Conservation (phyloP, 30 jellyfish, hydroid and myxozoan genomes). For the Cassiopea xamachana region DNA sequence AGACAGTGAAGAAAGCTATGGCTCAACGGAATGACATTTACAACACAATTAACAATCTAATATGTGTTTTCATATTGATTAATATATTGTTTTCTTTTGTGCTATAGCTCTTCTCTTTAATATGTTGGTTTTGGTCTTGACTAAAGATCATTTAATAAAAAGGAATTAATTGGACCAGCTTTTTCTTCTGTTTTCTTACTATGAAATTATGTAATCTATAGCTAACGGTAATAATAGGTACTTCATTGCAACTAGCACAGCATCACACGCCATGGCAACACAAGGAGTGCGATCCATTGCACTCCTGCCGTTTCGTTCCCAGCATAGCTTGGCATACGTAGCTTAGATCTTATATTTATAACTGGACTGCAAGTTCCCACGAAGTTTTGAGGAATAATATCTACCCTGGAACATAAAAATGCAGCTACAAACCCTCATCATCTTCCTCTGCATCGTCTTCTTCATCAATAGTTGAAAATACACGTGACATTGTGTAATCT, state of each 20-base stretch:
- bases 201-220: neutral
- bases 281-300: too few species aligned
- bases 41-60: neutral
- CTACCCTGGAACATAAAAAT: neutral
- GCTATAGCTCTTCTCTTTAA: neutral
- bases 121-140: neutral
- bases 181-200: neutral
- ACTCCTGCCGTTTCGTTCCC: neutral
- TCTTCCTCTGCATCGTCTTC: constrained; percentile 82
- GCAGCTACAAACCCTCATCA: constrained; percentile 75
- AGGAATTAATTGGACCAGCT: neutral
- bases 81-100: neutral
- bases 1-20: constrained; percentile 35
- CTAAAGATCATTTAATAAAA: neutral
- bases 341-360: too few species aligned
- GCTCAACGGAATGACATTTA: constrained; percentile 18
- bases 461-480: constrained; percentile 76
- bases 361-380: too few species aligned
- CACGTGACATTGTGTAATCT: constrained; percentile 89
- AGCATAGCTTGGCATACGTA: neutral
- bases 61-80: neutral
- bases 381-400: too few species aligned
- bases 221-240: neutral
- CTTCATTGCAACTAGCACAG: neutral
- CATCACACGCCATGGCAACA: neutral